Evolutionary conservation across 1,140 invertebrate genomes (phyloP).

Genomic region (Acromyrmex echinatior): DNA sequence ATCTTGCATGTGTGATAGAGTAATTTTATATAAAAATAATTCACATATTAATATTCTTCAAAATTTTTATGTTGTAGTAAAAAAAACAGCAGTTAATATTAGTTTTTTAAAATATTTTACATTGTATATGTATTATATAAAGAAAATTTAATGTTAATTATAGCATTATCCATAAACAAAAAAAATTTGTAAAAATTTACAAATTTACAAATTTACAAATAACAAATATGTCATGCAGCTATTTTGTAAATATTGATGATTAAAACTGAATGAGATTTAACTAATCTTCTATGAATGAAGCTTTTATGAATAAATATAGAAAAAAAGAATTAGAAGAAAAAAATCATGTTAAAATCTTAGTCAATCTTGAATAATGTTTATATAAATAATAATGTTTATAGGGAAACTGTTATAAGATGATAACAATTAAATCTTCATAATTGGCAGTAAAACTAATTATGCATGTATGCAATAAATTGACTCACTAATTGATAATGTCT

Average conservation of each 20-base stretch:
- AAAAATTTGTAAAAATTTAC: not conserved
- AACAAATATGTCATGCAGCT: too few relatives aligned
- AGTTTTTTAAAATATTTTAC: not conserved
- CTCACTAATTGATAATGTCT: not conserved
- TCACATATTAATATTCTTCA: not conserved
- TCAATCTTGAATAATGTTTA: not conserved
- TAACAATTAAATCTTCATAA: not conserved
- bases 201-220: too few relatives aligned
- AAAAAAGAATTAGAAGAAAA: not conserved
- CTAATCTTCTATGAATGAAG: not conserved
- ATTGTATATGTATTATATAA: not conserved
- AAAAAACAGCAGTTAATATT: not conserved
- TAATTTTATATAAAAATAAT: not conserved
- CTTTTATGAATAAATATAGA: not conserved
- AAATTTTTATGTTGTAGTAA: not conserved
- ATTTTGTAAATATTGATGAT: not conserved
- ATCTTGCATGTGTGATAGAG: not conserved
- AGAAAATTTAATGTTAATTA: not conserved
- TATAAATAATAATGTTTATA: not conserved
- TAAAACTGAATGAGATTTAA: not conserved
- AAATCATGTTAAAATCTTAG: not conserved
- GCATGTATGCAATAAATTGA: constrained; percentile 9
- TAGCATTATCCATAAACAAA: not conserved
- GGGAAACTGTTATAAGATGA: not conserved
- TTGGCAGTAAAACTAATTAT: not conserved